Percentiles rank a stretch among this genome's conserved stretches.
Evolutionary conservation across 2,113 vertebrate species (phyloP).

Genomic region (Etia nguti): DNA sequence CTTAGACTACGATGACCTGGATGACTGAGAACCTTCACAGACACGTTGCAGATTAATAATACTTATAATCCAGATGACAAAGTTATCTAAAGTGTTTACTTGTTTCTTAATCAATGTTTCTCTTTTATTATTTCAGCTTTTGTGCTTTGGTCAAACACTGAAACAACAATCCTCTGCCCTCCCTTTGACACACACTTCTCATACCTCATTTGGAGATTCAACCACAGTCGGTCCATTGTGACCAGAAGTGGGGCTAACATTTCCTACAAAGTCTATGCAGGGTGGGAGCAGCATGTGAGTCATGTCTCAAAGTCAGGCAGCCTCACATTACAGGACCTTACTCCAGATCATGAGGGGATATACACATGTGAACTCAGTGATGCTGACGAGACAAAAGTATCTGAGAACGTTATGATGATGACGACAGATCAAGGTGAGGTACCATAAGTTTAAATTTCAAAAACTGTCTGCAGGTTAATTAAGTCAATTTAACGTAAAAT

Average conservation of each 20-base stretch:
- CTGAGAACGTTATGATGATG: fast-evolving
- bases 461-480: background rate
- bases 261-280: background rate
- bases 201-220: background rate
- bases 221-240: background rate
- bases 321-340: background rate
- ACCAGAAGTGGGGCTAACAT: fast-evolving
- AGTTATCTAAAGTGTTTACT: fast-evolving
- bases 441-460: fast-evolving
- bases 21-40: too few species aligned
- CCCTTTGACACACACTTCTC: fast-evolving
- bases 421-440: fast-evolving
- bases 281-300: background rate
- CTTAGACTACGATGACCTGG: too few species aligned
- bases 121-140: fast-evolving
- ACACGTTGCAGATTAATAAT: background rate
- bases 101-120: fast-evolving
- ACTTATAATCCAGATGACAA: background rate
- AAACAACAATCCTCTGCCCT: fast-evolving
- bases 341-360: background rate
- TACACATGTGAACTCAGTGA: background rate
- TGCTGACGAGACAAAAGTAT: background rate
- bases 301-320: fast-evolving
- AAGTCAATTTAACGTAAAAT: background rate
- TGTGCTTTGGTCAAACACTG: background rate